Evolutionary conservation across 2,797 vertebrate species (phyloP).

Genomic region (Melanotaenia nigrans): DNA sequence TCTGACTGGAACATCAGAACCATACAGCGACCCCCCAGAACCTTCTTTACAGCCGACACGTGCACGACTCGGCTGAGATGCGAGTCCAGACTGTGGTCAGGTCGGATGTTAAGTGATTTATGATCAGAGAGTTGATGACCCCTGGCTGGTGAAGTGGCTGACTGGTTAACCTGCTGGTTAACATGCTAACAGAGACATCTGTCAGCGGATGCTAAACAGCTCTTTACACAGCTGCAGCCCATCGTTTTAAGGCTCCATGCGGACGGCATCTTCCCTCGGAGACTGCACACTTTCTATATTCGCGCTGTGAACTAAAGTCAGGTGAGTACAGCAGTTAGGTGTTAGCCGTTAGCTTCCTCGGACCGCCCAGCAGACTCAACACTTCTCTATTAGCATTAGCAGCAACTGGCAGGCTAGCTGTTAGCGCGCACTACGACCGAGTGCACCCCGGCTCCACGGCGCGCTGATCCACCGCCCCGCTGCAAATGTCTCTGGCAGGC

Average conservation of each 20-base stretch:
- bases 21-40: neutral
- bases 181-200: conserved; percentile 7
- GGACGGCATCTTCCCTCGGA: neutral
- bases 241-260: neutral
- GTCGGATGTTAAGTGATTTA: neutral
- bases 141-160: too few relatives aligned
- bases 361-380: conserved; percentile 67
- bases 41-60: neutral
- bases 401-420: conserved; percentile 53
- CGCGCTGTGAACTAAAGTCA: neutral
- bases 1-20: neutral
- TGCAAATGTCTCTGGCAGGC: neutral
- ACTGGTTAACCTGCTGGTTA: neutral
- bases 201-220: neutral
- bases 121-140: neutral
- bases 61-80: neutral
- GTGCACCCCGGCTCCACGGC: conserved; percentile 8
- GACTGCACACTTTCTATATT: neutral
- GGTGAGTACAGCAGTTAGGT: conserved; percentile 23
- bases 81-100: neutral
- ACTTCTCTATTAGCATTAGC: conserved; percentile 73
- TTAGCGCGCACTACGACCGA: conserved; percentile 43
- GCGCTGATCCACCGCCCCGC: neutral
- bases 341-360: conserved; percentile 66
- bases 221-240: neutral